Evolutionary conservation across 2,888 invertebrate genomes (phyloP).

Genomic region (Monochamus alternatus): DNA sequence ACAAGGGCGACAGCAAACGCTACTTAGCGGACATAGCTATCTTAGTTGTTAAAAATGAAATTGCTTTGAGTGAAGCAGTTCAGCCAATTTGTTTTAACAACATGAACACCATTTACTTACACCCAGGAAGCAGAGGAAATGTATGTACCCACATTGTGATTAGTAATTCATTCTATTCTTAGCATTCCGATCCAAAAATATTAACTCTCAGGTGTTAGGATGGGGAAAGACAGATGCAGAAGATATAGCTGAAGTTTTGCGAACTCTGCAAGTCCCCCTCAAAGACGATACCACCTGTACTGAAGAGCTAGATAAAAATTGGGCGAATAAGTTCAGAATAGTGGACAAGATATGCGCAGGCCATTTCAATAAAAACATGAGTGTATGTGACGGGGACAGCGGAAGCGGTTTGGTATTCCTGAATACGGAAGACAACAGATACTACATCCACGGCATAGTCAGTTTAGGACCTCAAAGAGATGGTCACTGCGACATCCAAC

Average conservation of each 20-base stretch:
- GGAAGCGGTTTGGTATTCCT: background rate
- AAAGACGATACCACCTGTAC: background rate
- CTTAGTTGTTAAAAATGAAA: constrained; percentile 36
- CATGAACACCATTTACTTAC: constrained; percentile 39
- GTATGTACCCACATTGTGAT: constrained; percentile 35
- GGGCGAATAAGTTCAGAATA: background rate
- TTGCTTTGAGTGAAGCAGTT: constrained; percentile 40
- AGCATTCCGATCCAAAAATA: too few relatives aligned
- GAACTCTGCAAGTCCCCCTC: background rate
- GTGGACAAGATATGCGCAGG: background rate
- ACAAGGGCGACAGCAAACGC: constrained; percentile 41
- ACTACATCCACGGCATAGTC: background rate
- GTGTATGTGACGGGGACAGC: background rate
- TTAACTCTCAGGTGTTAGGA: constrained; percentile 40
- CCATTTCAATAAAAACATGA: background rate
- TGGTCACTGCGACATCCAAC: background rate
- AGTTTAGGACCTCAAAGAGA: background rate
- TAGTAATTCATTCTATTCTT: too few relatives aligned
- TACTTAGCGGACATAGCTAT: constrained; percentile 45
- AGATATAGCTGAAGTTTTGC: too few relatives aligned
- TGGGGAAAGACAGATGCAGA: constrained; percentile 31
- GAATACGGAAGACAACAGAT: background rate
- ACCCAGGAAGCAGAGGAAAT: constrained; percentile 39
- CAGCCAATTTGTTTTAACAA: constrained; percentile 47
- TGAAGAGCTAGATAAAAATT: background rate